Percentiles rank a stretch among this genome's conserved stretches.
Evolutionary conservation across 1,140 invertebrate genomes (phyloP).

Genomic region (Pantala flavescens): DNA sequence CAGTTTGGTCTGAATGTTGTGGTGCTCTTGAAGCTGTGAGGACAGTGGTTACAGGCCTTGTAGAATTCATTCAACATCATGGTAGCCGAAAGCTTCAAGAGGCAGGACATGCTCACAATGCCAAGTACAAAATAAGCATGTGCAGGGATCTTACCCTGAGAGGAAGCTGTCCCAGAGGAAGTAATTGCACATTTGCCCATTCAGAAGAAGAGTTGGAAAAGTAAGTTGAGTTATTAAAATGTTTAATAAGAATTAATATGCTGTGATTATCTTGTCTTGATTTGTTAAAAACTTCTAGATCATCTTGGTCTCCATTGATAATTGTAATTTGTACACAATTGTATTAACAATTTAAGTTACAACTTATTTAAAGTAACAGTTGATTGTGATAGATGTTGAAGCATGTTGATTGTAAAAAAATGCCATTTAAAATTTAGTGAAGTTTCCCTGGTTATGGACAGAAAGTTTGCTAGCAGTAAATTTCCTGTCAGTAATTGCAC

Average conservation of each 20-base stretch:
- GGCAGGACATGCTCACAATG: slow-evolving; percentile 47
- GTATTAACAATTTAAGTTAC: too few species aligned
- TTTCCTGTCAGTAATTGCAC: too few species aligned
- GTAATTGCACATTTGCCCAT: slow-evolving; percentile 84
- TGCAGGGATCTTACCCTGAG: slow-evolving; percentile 71
- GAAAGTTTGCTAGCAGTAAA: too few species aligned
- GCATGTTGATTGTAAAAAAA: too few species aligned
- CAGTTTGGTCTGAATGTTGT: slow-evolving; percentile 61
- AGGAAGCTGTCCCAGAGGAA: slow-evolving; percentile 72
- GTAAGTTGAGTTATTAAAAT: slow-evolving; percentile 32
- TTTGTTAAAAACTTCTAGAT: background rate
- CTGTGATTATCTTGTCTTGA: background rate
- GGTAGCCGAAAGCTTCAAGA: slow-evolving; percentile 52
- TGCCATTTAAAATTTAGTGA: too few species aligned
- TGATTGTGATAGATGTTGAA: too few species aligned
- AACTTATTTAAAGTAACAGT: too few species aligned
- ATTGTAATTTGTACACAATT: too few species aligned
- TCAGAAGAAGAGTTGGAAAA: slow-evolving; percentile 82
- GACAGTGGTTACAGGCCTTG: slow-evolving; percentile 69
- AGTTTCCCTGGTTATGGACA: too few species aligned
- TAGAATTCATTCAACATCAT: slow-evolving; percentile 76
- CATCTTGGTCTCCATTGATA: too few species aligned
- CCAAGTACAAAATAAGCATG: slow-evolving; percentile 84
- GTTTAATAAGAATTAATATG: background rate
- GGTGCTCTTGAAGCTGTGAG: slow-evolving; percentile 68